Percentiles rank a stretch among this genome's conserved stretches.
Conservation (phyloP, 2,797 vertebrate species). For the Cercopithecus mitis region DNA sequence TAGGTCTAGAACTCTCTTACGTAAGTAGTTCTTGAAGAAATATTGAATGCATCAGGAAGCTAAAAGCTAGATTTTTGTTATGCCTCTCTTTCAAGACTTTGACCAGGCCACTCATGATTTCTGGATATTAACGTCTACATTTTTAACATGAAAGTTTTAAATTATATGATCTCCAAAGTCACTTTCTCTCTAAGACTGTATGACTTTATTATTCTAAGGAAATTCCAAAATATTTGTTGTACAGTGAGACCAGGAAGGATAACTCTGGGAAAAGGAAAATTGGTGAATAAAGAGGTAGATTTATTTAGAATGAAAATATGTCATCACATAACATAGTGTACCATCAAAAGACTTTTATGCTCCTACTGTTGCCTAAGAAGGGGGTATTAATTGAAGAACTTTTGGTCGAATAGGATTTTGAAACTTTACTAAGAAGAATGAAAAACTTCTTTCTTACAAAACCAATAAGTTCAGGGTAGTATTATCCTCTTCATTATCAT, state of each 20-base stretch:
- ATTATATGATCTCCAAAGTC: neutral
- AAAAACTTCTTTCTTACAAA: neutral
- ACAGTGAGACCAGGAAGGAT: neutral
- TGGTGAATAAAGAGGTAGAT: neutral
- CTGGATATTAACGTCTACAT: neutral
- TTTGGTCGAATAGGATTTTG: neutral
- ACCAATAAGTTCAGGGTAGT: neutral
- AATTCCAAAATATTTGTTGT: neutral
- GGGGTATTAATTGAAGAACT: neutral
- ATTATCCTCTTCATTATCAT: neutral
- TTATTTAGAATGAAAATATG: neutral
- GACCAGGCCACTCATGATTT: neutral
- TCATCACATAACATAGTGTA: neutral
- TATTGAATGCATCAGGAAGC: neutral
- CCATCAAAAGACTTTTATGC: neutral
- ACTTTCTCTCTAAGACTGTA: neutral
- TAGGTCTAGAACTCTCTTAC: neutral
- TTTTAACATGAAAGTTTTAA: neutral
- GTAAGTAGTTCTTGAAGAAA: neutral
- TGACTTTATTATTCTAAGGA: neutral
- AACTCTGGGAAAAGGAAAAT: neutral
- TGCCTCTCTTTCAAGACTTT: neutral
- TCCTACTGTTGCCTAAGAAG: neutral
- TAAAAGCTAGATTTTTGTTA: neutral
- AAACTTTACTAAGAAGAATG: neutral